Conservation (phyloP, 2,113 vertebrate genomes). For the Protomyctophum bolini region DNA sequence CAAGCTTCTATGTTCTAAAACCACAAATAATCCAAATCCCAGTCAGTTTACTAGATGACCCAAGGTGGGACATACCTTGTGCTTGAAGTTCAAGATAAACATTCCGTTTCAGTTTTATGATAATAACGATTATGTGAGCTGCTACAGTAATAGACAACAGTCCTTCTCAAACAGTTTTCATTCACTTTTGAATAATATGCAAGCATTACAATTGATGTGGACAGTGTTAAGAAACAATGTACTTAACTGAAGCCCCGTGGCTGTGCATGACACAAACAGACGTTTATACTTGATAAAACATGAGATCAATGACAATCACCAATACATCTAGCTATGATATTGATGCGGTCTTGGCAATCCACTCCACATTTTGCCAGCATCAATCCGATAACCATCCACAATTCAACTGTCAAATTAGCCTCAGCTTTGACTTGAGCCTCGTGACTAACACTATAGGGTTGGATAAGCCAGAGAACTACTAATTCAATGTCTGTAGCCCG, state of each 20-base stretch:
- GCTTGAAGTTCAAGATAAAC: slow-evolving; percentile 2
- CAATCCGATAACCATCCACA: background rate
- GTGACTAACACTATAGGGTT: slow-evolving; percentile 3
- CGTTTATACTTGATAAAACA: background rate
- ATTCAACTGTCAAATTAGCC: background rate
- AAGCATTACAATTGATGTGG: background rate
- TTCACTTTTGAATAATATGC: background rate
- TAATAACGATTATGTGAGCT: slow-evolving; percentile 2
- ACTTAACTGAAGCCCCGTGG: background rate
- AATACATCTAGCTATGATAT: slow-evolving; percentile 17
- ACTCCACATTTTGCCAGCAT: background rate
- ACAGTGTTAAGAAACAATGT: slow-evolving; percentile 29
- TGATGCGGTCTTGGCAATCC: background rate
- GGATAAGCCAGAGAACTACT: background rate
- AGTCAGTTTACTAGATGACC: background rate
- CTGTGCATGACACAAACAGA: slow-evolving; percentile 1
- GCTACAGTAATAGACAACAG: background rate
- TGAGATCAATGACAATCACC: background rate
- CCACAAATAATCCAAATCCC: background rate
- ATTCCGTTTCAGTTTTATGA: background rate
- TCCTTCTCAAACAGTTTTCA: background rate
- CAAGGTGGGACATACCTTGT: too few species aligned
- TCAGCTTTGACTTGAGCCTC: background rate
- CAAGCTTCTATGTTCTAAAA: background rate
- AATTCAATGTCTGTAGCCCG: background rate